phyloP scores from a whole-genome alignment of 2,797 vertebrate genomes.

The Ctenosaura bakeri region DNA sequence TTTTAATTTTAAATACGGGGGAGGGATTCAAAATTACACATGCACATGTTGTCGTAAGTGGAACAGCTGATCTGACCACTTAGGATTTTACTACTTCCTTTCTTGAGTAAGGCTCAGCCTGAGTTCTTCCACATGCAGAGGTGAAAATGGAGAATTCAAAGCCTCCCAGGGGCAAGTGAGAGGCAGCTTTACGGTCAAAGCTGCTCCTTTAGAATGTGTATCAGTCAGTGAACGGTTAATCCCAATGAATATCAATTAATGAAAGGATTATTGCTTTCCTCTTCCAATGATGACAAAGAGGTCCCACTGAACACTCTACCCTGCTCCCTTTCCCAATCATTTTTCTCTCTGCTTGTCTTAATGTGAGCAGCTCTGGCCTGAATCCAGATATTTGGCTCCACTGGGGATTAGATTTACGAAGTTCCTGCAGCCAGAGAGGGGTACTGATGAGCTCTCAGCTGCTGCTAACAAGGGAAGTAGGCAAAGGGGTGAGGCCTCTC shows the following conservation, averaged over 20 bases:
- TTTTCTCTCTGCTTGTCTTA: neutral
- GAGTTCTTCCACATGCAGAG: neutral
- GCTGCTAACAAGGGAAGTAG: neutral
- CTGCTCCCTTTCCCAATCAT: neutral
- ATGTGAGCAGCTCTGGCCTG: too few relatives aligned
- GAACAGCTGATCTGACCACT: too few relatives aligned
- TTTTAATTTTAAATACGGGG: neutral
- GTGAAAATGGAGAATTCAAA: accelerated
- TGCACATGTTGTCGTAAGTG: neutral
- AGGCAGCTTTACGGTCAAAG: conserved; percentile 22
- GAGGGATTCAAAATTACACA: neutral
- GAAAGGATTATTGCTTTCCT: conserved; percentile 60
- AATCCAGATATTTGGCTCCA: neutral
- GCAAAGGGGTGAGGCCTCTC: neutral
- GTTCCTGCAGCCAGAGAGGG: neutral
- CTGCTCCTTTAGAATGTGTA: neutral
- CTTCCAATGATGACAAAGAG: accelerated
- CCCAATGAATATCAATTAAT: neutral
- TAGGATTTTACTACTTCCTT: neutral
- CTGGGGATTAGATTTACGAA: neutral
- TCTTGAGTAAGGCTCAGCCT: neutral
- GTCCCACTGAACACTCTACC: neutral
- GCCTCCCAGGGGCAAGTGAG: neutral
- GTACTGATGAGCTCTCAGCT: too few relatives aligned
- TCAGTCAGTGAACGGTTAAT: too few relatives aligned